Conservation (phyloP, 2,797 vertebrate species). For the Pipistrellus kuhlii region DNA sequence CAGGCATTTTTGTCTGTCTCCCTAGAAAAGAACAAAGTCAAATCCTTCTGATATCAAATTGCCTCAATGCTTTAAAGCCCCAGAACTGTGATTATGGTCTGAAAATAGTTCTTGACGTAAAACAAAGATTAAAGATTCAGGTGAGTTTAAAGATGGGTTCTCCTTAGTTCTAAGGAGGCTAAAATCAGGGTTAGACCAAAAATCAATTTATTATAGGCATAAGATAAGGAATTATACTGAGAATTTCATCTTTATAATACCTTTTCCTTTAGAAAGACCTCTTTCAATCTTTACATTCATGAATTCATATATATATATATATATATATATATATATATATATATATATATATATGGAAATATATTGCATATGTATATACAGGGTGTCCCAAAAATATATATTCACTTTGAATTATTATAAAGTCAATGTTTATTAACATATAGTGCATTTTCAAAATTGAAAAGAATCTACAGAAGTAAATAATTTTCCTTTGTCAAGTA, state of each 20-base stretch:
- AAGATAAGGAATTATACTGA: conserved; percentile 36
- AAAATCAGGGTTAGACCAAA: conserved; percentile 66
- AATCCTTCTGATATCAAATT: conserved; percentile 76
- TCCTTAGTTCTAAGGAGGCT: conserved; percentile 60
- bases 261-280: conserved; percentile 37
- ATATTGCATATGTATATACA: neutral
- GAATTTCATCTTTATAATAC: conserved; percentile 42
- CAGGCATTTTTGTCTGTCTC: conserved; percentile 73
- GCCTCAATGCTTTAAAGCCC: conserved; percentile 70
- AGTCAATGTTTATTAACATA: neutral
- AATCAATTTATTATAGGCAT: conserved; percentile 56
- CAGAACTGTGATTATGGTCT: conserved; percentile 77
- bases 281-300: conserved; percentile 21
- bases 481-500: neutral
- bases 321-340: neutral
- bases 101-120: conserved; percentile 79
- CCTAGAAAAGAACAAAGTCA: conserved; percentile 79
- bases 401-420: neutral
- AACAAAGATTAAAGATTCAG: conserved; percentile 79
- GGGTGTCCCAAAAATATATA: neutral
- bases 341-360: neutral
- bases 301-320: neutral
- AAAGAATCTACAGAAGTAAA: neutral
- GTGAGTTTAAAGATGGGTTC: conserved; percentile 71
- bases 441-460: neutral